Evolutionary conservation across 2,888 invertebrate species (phyloP).

Genomic region (Diarsia mendica): DNA sequence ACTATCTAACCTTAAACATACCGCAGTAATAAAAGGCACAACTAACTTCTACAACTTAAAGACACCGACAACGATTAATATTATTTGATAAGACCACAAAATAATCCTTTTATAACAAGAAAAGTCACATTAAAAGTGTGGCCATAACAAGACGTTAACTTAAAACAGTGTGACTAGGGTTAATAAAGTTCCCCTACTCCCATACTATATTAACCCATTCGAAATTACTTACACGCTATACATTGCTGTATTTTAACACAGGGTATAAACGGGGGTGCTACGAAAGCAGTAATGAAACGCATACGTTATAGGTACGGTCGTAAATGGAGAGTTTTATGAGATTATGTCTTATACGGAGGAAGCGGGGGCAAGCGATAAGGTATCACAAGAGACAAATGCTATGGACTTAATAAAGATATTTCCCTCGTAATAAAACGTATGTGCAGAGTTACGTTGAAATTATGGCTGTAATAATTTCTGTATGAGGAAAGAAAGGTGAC

Average conservation of each 20-base stretch:
- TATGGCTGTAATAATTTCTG: constrained; percentile 78
- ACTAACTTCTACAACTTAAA: constrained; percentile 63
- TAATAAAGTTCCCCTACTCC: constrained; percentile 56
- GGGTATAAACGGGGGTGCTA: constrained; percentile 41
- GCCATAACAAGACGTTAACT: constrained; percentile 58
- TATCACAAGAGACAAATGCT: constrained; percentile 78
- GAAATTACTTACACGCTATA: constrained; percentile 57
- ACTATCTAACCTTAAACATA: constrained; percentile 6
- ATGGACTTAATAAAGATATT: constrained; percentile 82
- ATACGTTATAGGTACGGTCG: constrained; percentile 64
- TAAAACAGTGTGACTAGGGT: constrained; percentile 64
- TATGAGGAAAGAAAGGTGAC: constrained; percentile 71
- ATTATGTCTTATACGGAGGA: constrained; percentile 63
- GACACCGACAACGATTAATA: constrained; percentile 56
- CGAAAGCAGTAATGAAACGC: constrained; percentile 64
- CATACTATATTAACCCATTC: constrained; percentile 45
- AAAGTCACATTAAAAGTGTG: constrained; percentile 59
- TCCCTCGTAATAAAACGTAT: constrained; percentile 78
- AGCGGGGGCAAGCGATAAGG: constrained; percentile 65
- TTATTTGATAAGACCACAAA: constrained; percentile 55
- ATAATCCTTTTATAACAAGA: constrained; percentile 61
- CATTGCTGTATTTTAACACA: constrained; percentile 56
- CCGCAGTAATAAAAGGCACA: constrained; percentile 36
- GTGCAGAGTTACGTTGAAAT: constrained; percentile 74
- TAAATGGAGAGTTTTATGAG: constrained; percentile 67